Percentiles rank a stretch among this genome's conserved stretches.
Conservation (phyloP, 2,113 vertebrate species). For the Syngnathus scovelli region DNA sequence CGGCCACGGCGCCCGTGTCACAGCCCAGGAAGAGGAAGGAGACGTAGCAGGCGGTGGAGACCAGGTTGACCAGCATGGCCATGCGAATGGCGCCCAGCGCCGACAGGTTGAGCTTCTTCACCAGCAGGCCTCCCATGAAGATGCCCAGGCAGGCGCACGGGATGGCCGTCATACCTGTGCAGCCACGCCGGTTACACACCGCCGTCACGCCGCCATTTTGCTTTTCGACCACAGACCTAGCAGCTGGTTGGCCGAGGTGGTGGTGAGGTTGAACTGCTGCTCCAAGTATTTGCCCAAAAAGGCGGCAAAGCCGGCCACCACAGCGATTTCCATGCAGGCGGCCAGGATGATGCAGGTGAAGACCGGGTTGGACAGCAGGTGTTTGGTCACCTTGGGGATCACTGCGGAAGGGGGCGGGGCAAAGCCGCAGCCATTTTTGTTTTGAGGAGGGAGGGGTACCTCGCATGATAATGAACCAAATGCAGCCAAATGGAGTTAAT, state of each 20-base stretch:
- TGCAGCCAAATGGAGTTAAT: no score
- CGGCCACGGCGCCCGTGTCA: slow-evolving; percentile 90
- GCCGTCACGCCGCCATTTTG: no score
- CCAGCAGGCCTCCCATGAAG: slow-evolving; percentile 92
- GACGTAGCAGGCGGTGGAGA: slow-evolving; percentile 93
- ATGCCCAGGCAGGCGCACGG: slow-evolving; percentile 95
- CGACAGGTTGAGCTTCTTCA: slow-evolving; percentile 94
- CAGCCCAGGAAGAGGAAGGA: slow-evolving; percentile 98
- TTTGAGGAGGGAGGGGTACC: no score
- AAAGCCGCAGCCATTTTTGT: no score
- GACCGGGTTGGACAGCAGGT: slow-evolving; percentile 93
- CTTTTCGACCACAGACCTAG: slow-evolving; percentile 73
- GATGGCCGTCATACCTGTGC: slow-evolving; percentile 93
- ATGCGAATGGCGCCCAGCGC: slow-evolving; percentile 92
- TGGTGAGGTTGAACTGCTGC: slow-evolving; percentile 98
- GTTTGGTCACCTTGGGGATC: slow-evolving; percentile 95
- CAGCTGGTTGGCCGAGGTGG: slow-evolving; percentile 94
- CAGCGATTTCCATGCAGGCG: slow-evolving; percentile 96
- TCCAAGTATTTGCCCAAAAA: slow-evolving; percentile 97
- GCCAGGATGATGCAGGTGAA: slow-evolving; percentile 96
- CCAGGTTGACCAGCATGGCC: slow-evolving; percentile 96
- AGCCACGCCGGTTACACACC: no score
- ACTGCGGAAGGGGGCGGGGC: slow-evolving; percentile 61
- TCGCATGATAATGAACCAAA: no score
- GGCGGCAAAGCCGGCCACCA: slow-evolving; percentile 92